These are phyloP conservation scores for Philhelius pedissequus DNA, from an alignment of 2,888 invertebrate genomes.

Conservation along the genomic window DNA sequence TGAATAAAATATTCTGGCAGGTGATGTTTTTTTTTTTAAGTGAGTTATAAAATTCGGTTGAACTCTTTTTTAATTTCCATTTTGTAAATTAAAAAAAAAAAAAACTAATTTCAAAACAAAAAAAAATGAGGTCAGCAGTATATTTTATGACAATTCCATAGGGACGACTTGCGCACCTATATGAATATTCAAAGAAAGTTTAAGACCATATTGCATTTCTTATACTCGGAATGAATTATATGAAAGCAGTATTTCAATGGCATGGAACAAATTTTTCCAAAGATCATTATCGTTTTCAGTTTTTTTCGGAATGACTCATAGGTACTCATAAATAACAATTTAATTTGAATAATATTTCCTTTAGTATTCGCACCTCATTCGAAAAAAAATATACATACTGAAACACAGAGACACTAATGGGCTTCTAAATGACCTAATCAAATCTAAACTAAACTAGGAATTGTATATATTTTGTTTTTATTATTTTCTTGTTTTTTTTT, in stretches of 20 bases:
- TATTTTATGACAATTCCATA: neutral
- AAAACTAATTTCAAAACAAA: too few species aligned
- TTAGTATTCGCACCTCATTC: constrained; percentile 58
- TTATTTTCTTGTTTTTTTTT: neutral
- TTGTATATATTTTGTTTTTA: neutral
- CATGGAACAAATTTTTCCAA: constrained; percentile 24
- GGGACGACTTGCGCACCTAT: neutral
- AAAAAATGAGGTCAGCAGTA: neutral
- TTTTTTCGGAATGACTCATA: constrained; percentile 30
- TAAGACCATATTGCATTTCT: neutral
- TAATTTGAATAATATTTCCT: constrained; percentile 54
- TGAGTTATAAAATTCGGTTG: neutral
- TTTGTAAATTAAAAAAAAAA: neutral
- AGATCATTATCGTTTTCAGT: constrained; percentile 30
- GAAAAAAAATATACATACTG: constrained; percentile 25
- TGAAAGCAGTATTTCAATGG: constrained; percentile 41
- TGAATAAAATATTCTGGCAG: constrained; percentile 37
- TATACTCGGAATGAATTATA: constrained; percentile 14
- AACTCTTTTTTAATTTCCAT: neutral
- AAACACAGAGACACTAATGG: constrained; percentile 24
- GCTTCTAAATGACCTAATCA: constrained; percentile 52
- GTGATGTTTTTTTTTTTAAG: constrained; percentile 18
- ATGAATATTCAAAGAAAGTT: constrained; percentile 11
- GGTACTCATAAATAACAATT: constrained; percentile 48
- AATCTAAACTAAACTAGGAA: neutral